Evolutionary conservation across 2,113 vertebrate genomes (phyloP), one percentile per base, ranked within the genome.

Genomic region (Cinclus cinclus): DNA sequence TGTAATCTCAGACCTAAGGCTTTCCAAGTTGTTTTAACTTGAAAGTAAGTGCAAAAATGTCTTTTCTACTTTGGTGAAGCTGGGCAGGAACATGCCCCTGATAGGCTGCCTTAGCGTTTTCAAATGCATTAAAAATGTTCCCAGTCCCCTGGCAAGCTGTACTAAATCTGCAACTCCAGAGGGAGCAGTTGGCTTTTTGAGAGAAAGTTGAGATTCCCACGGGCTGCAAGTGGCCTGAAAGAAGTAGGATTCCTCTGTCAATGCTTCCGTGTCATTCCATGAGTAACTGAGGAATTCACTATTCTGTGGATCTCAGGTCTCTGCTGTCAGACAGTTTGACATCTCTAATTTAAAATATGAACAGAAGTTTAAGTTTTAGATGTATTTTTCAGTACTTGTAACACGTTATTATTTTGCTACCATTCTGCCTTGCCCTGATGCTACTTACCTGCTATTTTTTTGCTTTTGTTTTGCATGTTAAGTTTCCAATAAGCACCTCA

Each of bases 111-210:
- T 78, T 4, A 52, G 68, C 35, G 76, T 92, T 76, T 86, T 69
- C 60, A 53, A 94, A 90, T 69, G 65, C 64, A 95, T 84, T 92
- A 89, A 81, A 86, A 90, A 81, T 58, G 62, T 65, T 90, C 69
- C 56, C 28, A 25, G 64, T 87, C 58, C 69, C 83, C 65, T 69
- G 83, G 77, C 65, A 92, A 88, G 87, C 90, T 96, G 80, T 91
- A 83, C 89, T 96, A 95, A 95, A 93, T 92, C 83, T 95, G 74
- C 70, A 97, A 53, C 62, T 97, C 83, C 91, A 96, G 95, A 96
- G 95, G 95, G 95, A 97, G 95, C 91, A 97, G 90, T 78, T 90
- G 74, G 79, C 82, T 96, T 97, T 93, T 83, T 31, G 52, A 93
- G 80, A 69, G 90, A 78, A 87, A 83, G 83, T 69, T 35, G 86